Conservation (phyloP, 2,797 vertebrate species). For the Rallus crepitans region DNA sequence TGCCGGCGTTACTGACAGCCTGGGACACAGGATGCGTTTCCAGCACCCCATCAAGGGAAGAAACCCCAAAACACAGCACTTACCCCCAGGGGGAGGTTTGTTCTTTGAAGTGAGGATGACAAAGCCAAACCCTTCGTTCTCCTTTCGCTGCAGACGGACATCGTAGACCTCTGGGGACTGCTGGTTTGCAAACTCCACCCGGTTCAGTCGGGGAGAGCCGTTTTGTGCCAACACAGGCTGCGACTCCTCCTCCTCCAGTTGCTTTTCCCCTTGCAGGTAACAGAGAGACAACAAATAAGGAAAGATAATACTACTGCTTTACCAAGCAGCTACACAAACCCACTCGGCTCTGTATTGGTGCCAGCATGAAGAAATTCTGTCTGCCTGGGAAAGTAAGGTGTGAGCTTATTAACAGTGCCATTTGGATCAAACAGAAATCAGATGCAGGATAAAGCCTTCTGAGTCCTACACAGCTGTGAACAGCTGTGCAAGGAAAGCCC, state of each 20-base stretch:
- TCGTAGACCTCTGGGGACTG: slow-evolving; percentile 85
- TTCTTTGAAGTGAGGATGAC: slow-evolving; percentile 98
- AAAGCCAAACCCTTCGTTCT: slow-evolving; percentile 97
- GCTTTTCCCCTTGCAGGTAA: slow-evolving; percentile 76
- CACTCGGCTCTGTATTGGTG: background rate
- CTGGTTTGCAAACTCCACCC: slow-evolving; percentile 69
- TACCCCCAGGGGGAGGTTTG: slow-evolving; percentile 95
- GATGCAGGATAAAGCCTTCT: background rate
- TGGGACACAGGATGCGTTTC: too few relatives aligned
- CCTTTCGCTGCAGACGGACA: slow-evolving; percentile 89
- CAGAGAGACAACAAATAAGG: background rate
- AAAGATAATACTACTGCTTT: background rate
- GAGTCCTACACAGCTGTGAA: background rate
- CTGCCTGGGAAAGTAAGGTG: background rate
- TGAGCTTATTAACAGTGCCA: background rate
- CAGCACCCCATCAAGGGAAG: background rate
- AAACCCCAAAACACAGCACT: background rate
- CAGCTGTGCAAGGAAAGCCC: background rate
- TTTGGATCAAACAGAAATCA: background rate
- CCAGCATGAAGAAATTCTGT: background rate
- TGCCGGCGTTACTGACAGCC: too few relatives aligned
- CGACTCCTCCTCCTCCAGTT: slow-evolving; percentile 73
- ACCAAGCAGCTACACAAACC: background rate
- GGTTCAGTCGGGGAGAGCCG: slow-evolving; percentile 83
- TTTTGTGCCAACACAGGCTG: slow-evolving; percentile 79